Conservation (phyloP, 2,113 vertebrate species). For the Tenrec ecaudatus region DNA sequence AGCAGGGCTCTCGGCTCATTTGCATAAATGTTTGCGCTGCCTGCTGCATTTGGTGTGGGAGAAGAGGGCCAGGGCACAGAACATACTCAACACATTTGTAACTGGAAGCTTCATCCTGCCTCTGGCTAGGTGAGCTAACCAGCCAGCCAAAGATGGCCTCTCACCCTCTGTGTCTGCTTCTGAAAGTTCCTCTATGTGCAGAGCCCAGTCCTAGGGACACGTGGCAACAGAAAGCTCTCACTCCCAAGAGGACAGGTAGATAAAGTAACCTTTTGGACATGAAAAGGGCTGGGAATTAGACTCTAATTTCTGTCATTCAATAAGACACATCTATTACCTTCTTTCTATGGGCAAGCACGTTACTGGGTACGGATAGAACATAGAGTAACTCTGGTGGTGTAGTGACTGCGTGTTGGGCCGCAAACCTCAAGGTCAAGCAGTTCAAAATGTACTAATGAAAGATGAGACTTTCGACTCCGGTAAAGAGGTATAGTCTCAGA, state of each 20-base stretch:
- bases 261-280: constrained; percentile 50
- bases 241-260: constrained; percentile 14
- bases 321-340: constrained; percentile 1
- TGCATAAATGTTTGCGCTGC: constrained; percentile 71
- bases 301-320: constrained; percentile 34
- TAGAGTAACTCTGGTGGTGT: no score
- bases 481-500: no score
- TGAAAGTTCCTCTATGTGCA: constrained; percentile 47
- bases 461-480: no score
- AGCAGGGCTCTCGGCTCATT: constrained; percentile 68
- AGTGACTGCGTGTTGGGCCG: no score
- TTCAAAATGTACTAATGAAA: no score
- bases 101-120: constrained; percentile 17
- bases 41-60: constrained; percentile 63
- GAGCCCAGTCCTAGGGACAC: no score
- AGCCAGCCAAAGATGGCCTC: constrained; percentile 8
- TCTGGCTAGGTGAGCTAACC: constrained; percentile 27
- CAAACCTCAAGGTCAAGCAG: no score
- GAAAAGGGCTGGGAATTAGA: constrained; percentile 37
- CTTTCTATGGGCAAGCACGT: constrained; percentile 24
- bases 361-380: not conserved
- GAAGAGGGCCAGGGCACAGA: constrained; percentile 55
- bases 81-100: constrained; percentile 63
- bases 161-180: constrained; percentile 45
- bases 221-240: constrained; percentile 38